These are phyloP conservation scores for Galeopterus variegatus DNA, from an alignment of 2,113 vertebrate species.

Conservation along the genomic window DNA sequence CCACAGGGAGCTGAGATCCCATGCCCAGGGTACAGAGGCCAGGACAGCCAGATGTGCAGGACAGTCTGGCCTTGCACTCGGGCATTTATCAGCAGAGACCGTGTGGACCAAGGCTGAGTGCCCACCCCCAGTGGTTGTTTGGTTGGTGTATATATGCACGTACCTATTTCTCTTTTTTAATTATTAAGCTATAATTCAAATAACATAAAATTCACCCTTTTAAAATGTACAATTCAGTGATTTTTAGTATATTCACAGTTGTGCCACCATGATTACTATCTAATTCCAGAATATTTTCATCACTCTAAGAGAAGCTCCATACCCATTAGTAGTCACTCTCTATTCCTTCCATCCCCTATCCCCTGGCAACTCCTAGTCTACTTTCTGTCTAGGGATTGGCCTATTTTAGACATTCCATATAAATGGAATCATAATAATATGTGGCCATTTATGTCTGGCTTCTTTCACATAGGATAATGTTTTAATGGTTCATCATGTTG, in stretches of 20 bases:
- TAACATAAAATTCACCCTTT: not conserved
- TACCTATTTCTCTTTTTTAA: not conserved
- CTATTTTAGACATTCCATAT: not conserved
- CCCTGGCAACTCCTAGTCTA: not conserved
- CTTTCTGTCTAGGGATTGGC: not conserved
- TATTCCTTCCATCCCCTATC: fast-evolving
- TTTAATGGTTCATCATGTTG: not conserved
- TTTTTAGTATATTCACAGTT: not conserved
- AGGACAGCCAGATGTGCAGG: not conserved
- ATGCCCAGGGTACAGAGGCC: not conserved
- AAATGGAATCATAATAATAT: not conserved
- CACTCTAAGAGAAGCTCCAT: not conserved
- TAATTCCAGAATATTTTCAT: not conserved
- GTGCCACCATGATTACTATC: not conserved
- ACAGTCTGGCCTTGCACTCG: not conserved
- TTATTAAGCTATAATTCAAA: not conserved
- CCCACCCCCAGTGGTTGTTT: not conserved
- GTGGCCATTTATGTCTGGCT: not conserved
- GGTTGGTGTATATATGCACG: not conserved
- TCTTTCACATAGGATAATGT: not conserved
- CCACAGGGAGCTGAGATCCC: not conserved
- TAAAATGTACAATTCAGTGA: not conserved
- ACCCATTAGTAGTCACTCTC: not conserved
- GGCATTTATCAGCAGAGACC: not conserved
- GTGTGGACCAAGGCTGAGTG: not conserved